A percentile compares a stretch with the other conserved stretches of the same genome.
phyloP scores from a whole-genome alignment of 2,888 invertebrate genomes.

The Lutraria lutraria region DNA sequence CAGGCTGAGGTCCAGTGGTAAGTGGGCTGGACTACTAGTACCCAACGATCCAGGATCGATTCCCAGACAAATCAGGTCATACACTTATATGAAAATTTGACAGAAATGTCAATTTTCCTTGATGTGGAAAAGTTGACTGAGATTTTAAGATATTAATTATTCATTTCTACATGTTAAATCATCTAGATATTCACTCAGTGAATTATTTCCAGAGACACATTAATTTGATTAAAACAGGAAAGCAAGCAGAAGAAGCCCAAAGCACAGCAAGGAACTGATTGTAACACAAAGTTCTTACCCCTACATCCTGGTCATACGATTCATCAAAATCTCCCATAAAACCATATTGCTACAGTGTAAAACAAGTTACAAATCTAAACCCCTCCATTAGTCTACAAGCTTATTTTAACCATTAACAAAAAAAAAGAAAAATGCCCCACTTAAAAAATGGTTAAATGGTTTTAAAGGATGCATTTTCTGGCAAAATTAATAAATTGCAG shows the following conservation, averaged over 20 bases:
- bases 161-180: background rate
- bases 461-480: too few relatives aligned
- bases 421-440: background rate
- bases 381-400: background rate
- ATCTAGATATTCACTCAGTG: background rate
- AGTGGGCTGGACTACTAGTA: too few relatives aligned
- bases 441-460: too few relatives aligned
- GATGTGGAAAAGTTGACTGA: too few relatives aligned
- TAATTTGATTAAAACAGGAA: background rate
- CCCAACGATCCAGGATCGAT: too few relatives aligned
- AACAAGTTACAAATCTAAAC: background rate
- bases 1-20: too few relatives aligned
- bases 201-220: background rate
- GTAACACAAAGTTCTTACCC: slow-evolving; percentile 32
- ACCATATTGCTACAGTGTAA: slow-evolving; percentile 34
- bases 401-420: background rate
- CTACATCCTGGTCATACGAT: slow-evolving; percentile 20
- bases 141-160: background rate
- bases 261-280: slow-evolving; percentile 17
- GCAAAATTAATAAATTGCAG: too few relatives aligned
- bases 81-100: too few relatives aligned
- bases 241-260: slow-evolving; percentile 13
- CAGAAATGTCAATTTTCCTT: too few relatives aligned
- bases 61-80: too few relatives aligned
- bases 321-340: slow-evolving; percentile 20